These are phyloP conservation scores for Eupeodes luniger DNA, from an alignment of 2,888 invertebrate species.

Conservation along the genomic window DNA sequence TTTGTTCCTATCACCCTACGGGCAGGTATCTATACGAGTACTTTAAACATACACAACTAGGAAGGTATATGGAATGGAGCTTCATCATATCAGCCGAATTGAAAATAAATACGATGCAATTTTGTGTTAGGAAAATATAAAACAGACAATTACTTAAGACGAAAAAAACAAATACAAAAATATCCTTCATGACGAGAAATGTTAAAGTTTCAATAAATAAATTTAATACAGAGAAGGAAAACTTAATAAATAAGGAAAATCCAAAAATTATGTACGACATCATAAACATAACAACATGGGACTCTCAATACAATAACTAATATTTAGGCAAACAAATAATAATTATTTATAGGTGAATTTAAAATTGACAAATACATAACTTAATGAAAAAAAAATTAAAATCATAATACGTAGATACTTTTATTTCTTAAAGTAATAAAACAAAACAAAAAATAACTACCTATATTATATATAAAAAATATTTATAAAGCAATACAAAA, in stretches of 20 bases:
- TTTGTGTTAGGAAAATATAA: conserved; percentile 15
- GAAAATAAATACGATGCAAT: conserved; percentile 11
- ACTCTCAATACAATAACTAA: conserved; percentile 76
- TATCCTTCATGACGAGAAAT: conserved; percentile 20
- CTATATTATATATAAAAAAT: conserved; percentile 9
- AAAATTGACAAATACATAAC: conserved; percentile 49
- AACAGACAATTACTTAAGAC: conserved; percentile 43
- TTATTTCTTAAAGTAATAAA: conserved; percentile 58
- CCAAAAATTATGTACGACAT: conserved; percentile 44
- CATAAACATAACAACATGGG: conserved; percentile 54
- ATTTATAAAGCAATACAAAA: conserved; percentile 40
- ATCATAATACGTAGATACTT: conserved; percentile 65
- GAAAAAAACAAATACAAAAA: conserved; percentile 10
- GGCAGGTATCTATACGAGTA: background rate
- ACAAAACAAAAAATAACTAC: conserved; percentile 9
- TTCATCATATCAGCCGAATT: conserved; percentile 39
- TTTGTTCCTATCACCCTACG: conserved; percentile 21
- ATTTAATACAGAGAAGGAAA: background rate
- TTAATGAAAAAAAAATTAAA: conserved; percentile 1
- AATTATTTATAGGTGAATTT: conserved; percentile 72
- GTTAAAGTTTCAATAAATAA: background rate
- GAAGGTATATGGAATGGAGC: background rate
- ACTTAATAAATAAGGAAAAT: conserved; percentile 32
- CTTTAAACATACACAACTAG: too few species aligned
- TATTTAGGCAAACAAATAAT: conserved; percentile 57